Evolutionary conservation across 2,888 invertebrate species (phyloP).

Genomic region (Strigamia maritima): DNA sequence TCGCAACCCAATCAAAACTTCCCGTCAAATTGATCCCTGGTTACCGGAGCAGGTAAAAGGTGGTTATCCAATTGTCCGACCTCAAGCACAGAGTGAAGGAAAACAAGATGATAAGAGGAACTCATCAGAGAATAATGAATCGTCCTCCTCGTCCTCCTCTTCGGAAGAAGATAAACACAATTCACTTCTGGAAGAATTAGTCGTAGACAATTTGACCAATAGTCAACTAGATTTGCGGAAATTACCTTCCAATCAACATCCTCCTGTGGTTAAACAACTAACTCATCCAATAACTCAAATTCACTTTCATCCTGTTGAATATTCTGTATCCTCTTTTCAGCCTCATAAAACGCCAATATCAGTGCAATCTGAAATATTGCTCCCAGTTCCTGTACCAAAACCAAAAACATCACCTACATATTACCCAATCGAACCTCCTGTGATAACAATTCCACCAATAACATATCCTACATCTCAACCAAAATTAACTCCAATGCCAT

Average conservation of each 20-base stretch:
- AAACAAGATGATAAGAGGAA: neutral
- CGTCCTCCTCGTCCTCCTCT: too few species aligned
- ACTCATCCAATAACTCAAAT: neutral
- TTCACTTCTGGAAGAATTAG: neutral
- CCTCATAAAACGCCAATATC: too few species aligned
- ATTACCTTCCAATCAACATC: neutral
- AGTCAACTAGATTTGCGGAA: neutral
- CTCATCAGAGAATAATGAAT: neutral
- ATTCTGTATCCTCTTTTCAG: too few species aligned
- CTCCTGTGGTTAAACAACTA: neutral
- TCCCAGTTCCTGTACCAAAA: too few species aligned
- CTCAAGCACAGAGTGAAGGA: neutral
- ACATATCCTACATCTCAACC: too few species aligned
- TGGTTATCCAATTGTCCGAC: neutral
- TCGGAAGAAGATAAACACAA: neutral
- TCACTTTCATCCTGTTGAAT: too few species aligned
- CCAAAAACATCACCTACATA: too few species aligned
- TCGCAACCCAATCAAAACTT: neutral
- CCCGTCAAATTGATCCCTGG: neutral
- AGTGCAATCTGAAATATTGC: too few species aligned
- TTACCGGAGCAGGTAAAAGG: neutral
- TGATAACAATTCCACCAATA: too few species aligned
- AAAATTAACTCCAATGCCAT: too few species aligned
- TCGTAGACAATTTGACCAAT: neutral
- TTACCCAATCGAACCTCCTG: too few species aligned